Conservation (phyloP, 2,888 invertebrate genomes). For the Diarsia brunnea region DNA sequence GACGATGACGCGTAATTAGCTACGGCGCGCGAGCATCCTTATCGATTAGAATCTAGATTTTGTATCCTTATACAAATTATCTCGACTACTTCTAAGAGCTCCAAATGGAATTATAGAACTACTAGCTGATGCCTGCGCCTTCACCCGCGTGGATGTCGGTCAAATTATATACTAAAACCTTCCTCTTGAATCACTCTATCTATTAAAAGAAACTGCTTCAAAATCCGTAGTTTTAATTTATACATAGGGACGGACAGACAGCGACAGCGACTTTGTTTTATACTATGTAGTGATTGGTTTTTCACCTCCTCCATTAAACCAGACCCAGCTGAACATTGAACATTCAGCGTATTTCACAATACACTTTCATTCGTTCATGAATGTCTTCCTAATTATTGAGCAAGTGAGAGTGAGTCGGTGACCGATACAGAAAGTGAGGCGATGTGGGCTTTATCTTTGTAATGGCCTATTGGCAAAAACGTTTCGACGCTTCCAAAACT, state of each 20-base stretch:
- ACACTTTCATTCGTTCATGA: slow-evolving; percentile 39
- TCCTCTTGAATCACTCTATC: too few relatives aligned
- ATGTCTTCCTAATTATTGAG: slow-evolving; percentile 28
- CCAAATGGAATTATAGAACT: not conserved
- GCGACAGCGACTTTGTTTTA: too few relatives aligned
- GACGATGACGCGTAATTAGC: slow-evolving; percentile 2
- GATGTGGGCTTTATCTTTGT: slow-evolving; percentile 57
- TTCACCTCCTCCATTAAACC: not conserved
- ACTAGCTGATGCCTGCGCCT: too few relatives aligned
- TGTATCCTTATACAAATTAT: not conserved
- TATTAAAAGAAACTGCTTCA: too few relatives aligned
- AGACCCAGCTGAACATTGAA: not conserved
- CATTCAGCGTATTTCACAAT: slow-evolving; percentile 2
- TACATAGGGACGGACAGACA: too few relatives aligned
- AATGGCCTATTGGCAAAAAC: slow-evolving; percentile 37
- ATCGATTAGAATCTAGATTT: slow-evolving; percentile 18
- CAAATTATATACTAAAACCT: too few relatives aligned
- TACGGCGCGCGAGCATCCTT: slow-evolving; percentile 16
- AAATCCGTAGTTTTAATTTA: too few relatives aligned
- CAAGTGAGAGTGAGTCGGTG: slow-evolving; percentile 51
- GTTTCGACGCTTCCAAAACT: slow-evolving; percentile 7
- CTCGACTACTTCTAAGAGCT: not conserved
- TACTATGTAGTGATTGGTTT: too few relatives aligned
- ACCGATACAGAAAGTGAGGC: slow-evolving; percentile 52
- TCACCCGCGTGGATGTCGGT: too few relatives aligned